phyloP scores from a whole-genome alignment of 2,888 invertebrate species.

The Cantharis rufa region DNA sequence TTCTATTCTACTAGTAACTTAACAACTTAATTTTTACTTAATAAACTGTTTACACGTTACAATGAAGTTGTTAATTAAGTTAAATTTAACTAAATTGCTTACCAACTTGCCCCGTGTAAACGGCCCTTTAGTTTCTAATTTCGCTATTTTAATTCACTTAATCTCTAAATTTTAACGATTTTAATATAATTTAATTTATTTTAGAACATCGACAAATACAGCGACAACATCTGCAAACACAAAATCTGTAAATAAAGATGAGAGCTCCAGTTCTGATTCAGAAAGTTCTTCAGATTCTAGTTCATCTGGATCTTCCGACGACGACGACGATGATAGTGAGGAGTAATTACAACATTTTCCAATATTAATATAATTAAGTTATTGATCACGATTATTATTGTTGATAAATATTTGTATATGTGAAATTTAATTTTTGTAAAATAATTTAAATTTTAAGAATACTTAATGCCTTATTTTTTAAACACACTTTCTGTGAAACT shows the following conservation, averaged over 20 bases:
- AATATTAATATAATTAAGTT: not conserved
- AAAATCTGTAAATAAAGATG: not conserved
- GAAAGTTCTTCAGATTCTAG: not conserved
- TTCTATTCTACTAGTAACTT: too few relatives aligned
- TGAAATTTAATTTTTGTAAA: not conserved
- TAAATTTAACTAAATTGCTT: too few relatives aligned
- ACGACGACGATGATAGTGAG: not conserved
- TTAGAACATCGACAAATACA: too few relatives aligned
- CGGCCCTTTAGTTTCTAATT: too few relatives aligned
- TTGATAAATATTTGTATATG: not conserved
- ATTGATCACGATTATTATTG: not conserved
- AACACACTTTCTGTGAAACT: not conserved
- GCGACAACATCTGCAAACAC: not conserved
- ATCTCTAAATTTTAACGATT: too few relatives aligned
- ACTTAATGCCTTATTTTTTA: not conserved
- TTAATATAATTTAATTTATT: not conserved
- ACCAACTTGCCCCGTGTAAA: too few relatives aligned
- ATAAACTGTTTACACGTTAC: too few relatives aligned
- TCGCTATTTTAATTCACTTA: too few relatives aligned
- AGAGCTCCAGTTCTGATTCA: not conserved
- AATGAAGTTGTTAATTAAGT: too few relatives aligned
- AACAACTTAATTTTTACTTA: too few relatives aligned
- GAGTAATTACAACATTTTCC: not conserved
- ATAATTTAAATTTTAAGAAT: not conserved
- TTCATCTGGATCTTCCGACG: not conserved